Evolutionary conservation across 2,888 invertebrate species (phyloP).

Genomic region (Chalcosyrphus nemorum): DNA sequence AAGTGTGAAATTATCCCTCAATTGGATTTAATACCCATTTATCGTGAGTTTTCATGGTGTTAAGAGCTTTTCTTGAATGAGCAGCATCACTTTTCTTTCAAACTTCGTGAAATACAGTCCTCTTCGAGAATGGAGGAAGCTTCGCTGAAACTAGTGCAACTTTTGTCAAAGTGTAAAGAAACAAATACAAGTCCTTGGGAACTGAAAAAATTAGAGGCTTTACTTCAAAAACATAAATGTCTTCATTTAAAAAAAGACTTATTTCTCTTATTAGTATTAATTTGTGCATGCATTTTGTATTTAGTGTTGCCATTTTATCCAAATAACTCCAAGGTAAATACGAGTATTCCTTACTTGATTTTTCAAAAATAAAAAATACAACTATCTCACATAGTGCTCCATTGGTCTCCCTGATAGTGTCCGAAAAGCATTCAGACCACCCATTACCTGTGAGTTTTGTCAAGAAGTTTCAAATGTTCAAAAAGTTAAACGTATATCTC

Average conservation of each 20-base stretch:
- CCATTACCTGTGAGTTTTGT: constrained; percentile 92
- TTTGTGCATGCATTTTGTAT: not conserved
- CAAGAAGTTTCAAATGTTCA: constrained; percentile 85
- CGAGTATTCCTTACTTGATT: not conserved
- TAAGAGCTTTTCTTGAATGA: not conserved
- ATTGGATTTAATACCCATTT: not conserved
- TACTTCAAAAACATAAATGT: constrained; percentile 15
- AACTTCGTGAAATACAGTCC: constrained; percentile 1
- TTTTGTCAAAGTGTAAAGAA: constrained; percentile 48
- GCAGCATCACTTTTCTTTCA: constrained; percentile 11
- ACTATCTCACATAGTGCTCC: constrained; percentile 74
- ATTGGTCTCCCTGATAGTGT: constrained; percentile 76
- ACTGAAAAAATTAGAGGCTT: not conserved
- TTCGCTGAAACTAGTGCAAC: constrained; percentile 27
- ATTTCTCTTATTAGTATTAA: constrained; percentile 5
- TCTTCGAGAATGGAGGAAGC: constrained; percentile 45
- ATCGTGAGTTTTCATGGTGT: not conserved
- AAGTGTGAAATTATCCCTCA: constrained; percentile 49
- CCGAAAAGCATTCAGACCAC: constrained; percentile 86
- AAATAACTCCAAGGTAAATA: constrained; percentile 30
- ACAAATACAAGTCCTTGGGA: constrained; percentile 48
- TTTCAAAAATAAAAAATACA: not conserved
- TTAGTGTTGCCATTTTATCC: constrained; percentile 23
- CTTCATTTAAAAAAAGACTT: constrained; percentile 25
- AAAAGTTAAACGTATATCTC: constrained; percentile 86